Percentiles rank a stretch among this genome's conserved stretches.
phyloP scores from a whole-genome alignment of 2,888 invertebrate genomes.

The Tetranychus truncatus region DNA sequence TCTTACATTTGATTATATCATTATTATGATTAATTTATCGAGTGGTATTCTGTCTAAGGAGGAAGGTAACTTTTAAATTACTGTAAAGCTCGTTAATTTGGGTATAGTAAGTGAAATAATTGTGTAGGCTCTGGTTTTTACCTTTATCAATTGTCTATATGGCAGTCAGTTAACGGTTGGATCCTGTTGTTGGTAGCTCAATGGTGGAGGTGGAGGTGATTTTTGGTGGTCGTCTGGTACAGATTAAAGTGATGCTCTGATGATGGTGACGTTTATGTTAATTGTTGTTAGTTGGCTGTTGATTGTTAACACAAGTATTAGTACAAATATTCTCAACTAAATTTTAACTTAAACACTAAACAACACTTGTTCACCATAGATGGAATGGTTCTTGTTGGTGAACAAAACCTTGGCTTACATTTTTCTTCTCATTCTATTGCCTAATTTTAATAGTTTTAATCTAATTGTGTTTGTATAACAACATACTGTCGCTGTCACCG shows the following conservation, averaged over 20 bases:
- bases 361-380: neutral
- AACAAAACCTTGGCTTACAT: neutral
- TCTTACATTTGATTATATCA: neutral
- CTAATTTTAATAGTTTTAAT: neutral
- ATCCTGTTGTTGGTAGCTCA: neutral
- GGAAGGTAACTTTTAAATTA: neutral
- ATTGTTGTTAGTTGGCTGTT: neutral
- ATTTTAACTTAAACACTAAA: neutral
- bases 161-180: neutral
- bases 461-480: neutral
- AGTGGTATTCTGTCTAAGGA: neutral
- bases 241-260: neutral
- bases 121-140: neutral
- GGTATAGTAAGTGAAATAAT: neutral
- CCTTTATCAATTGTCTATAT: neutral
- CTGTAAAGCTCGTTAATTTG: neutral
- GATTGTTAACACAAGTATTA: neutral
- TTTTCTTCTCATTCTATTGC: neutral
- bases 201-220: neutral
- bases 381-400: neutral
- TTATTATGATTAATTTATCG: neutral
- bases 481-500: neutral
- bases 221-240: neutral
- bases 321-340: neutral
- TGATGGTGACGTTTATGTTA: neutral